Percentiles rank a stretch among this genome's conserved stretches.
Evolutionary conservation across 2,113 vertebrate species (phyloP).

Genomic region (Saimiri boliviensis): DNA sequence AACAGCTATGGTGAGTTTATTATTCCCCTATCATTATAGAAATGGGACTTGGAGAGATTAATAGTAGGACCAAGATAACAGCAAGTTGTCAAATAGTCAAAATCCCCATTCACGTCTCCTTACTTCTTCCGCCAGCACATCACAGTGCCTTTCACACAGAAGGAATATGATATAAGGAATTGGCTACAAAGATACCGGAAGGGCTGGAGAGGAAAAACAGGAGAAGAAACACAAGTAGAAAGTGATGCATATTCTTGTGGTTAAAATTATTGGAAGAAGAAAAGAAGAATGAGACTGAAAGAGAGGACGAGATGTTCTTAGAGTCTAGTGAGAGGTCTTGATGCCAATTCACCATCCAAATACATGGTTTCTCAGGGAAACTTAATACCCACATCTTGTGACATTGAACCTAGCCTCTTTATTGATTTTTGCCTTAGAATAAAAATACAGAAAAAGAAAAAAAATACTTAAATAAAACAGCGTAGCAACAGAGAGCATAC

Average conservation of each 20-base stretch:
- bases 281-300: constrained; percentile 35
- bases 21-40: neutral
- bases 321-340: constrained; percentile 21
- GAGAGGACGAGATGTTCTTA: constrained; percentile 56
- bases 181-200: neutral
- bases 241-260: constrained; percentile 52
- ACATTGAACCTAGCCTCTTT: constrained; percentile 18
- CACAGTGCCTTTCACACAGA: neutral
- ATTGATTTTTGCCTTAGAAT: constrained; percentile 62
- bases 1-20: neutral
- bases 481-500: constrained; percentile 40
- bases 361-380: constrained; percentile 66
- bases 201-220: neutral
- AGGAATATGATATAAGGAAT: neutral
- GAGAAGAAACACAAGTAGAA: neutral
- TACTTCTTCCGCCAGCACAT: neutral
- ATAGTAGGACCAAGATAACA: neutral
- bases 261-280: constrained; percentile 50
- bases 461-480: neutral
- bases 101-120: neutral
- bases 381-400: constrained; percentile 54
- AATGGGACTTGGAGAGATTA: neutral
- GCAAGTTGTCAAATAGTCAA: neutral
- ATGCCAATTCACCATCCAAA: constrained; percentile 53
- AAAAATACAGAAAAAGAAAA: constrained; percentile 51